Conservation (phyloP, 92 coral and sea anemone genomes). For the Meandrina meandrites region DNA sequence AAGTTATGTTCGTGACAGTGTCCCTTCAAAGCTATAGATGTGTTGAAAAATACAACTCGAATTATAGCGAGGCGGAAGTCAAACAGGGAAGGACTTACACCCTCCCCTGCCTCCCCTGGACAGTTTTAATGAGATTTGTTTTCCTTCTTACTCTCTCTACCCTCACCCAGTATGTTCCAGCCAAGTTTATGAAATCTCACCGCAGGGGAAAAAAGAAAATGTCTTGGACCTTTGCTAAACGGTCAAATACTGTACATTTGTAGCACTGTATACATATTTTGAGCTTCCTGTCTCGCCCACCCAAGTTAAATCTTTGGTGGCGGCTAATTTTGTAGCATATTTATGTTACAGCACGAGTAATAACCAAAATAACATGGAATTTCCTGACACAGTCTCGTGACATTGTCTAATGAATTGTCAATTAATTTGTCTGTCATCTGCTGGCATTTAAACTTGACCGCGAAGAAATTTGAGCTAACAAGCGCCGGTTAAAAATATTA, state of each 20-base stretch:
- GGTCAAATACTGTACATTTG: not conserved
- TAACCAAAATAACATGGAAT: constrained; percentile 8
- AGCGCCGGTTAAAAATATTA: too few species aligned
- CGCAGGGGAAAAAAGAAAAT: not conserved
- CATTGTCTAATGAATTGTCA: not conserved
- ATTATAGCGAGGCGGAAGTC: too few species aligned
- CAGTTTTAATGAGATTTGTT: not conserved
- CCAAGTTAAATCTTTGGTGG: not conserved
- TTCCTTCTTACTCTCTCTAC: not conserved
- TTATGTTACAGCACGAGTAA: not conserved
- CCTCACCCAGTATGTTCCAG: not conserved
- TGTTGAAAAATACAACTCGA: too few species aligned
- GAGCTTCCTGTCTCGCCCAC: constrained; percentile 20
- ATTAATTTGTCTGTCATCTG: constrained; percentile 12
- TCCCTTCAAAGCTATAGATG: too few species aligned
- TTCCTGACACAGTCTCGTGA: constrained; percentile 25
- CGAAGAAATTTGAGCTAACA: not conserved
- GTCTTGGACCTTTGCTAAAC: not conserved
- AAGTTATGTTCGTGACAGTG: too few species aligned
- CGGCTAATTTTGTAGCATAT: constrained; percentile 3
- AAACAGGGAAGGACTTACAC: not conserved
- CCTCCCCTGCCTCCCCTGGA: not conserved
- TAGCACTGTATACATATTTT: not conserved
- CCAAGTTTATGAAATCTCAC: not conserved
- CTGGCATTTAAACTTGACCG: constrained; percentile 18